phyloP scores from a whole-genome alignment of 23 tunicate species.

The Phallusia fumigata region DNA sequence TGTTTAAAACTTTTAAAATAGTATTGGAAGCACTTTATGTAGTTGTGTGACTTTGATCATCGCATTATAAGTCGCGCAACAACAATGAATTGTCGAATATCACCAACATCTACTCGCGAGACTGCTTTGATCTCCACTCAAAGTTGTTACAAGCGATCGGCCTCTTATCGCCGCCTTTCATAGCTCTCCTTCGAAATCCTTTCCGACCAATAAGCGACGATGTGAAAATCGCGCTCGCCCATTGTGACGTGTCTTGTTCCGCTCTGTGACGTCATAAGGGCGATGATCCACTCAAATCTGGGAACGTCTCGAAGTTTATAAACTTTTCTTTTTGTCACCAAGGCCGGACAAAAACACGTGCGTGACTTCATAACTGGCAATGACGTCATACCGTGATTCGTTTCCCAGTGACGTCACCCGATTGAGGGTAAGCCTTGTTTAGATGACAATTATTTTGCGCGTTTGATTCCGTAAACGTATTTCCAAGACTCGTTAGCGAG shows the following conservation, averaged over 20 bases:
- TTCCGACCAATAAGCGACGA: not conserved
- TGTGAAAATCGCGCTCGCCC: not conserved
- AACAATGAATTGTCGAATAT: too few species aligned
- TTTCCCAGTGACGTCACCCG: too few species aligned
- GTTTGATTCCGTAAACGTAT: too few species aligned
- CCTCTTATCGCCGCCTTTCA: not conserved
- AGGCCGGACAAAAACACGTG: not conserved
- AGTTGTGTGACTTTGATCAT: too few species aligned
- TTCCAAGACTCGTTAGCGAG: too few species aligned
- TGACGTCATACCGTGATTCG: not conserved
- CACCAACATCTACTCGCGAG: too few species aligned
- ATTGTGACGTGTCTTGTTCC: not conserved
- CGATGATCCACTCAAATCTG: not conserved
- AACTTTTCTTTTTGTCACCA: not conserved
- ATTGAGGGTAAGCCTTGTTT: too few species aligned
- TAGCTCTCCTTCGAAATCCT: not conserved
- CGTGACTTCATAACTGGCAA: not conserved
- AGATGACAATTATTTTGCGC: too few species aligned
- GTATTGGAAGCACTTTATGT: too few species aligned
- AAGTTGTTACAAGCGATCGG: conserved; percentile 13
- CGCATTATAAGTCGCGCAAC: too few species aligned
- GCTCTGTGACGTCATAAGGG: not conserved
- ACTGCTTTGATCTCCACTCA: not conserved
- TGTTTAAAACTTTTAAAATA: too few species aligned
- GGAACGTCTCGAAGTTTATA: not conserved